Conservation (phyloP, 1,140 invertebrate genomes). For the Cecropterus lyciades region DNA sequence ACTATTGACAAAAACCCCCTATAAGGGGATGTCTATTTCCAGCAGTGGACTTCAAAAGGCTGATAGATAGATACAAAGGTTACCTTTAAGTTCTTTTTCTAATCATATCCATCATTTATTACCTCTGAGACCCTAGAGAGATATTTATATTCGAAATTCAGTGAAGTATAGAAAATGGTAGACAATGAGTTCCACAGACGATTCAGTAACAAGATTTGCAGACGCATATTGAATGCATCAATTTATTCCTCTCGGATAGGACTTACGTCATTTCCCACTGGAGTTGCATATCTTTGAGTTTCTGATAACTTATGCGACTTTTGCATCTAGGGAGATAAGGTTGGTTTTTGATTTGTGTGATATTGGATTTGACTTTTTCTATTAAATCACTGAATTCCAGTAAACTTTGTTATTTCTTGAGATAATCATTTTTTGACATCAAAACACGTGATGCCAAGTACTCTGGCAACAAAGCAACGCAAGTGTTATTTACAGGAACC, state of each 20-base stretch:
- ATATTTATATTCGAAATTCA: not conserved
- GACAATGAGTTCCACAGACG: not conserved
- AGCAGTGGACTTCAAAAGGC: too few relatives aligned
- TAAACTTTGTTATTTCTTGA: too few relatives aligned
- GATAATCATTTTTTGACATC: too few relatives aligned
- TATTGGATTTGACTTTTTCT: not conserved
- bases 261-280: not conserved
- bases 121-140: too few relatives aligned
- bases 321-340: not conserved
- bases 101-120: too few relatives aligned
- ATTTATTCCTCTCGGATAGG: not conserved
- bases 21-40: too few relatives aligned
- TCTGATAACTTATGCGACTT: conserved; percentile 1
- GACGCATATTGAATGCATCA: not conserved
- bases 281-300: not conserved
- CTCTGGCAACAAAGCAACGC: too few relatives aligned
- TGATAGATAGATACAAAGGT: too few relatives aligned
- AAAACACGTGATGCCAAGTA: too few relatives aligned
- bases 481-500: too few relatives aligned
- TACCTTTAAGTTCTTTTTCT: too few relatives aligned
- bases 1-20: too few relatives aligned
- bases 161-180: not conserved
- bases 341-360: not conserved
- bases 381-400: not conserved
- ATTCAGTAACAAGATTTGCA: not conserved